Percentiles rank a stretch among this genome's conserved stretches.
Conservation (phyloP, 2,888 invertebrate genomes). For the Phyllotreta cruciferae region DNA sequence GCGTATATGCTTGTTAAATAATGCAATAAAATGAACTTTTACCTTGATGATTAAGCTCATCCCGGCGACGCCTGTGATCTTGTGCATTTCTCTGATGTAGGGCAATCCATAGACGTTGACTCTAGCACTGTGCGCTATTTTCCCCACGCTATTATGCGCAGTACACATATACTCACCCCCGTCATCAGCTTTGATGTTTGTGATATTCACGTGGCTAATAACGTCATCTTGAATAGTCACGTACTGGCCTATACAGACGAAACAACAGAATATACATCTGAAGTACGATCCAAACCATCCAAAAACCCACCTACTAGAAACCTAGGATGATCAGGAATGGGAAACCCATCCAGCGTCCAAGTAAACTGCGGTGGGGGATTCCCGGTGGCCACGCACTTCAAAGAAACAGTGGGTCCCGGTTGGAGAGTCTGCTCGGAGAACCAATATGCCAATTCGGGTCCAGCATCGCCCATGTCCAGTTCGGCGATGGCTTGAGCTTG, state of each 20-base stretch:
- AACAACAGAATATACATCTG: background rate
- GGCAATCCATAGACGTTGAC: conserved; percentile 90
- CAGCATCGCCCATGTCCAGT: conserved; percentile 83
- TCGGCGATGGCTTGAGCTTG: conserved; percentile 85
- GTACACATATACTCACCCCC: conserved; percentile 89
- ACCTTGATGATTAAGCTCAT: conserved; percentile 79
- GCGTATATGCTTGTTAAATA: background rate
- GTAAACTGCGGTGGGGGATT: conserved; percentile 92
- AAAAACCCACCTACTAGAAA: conserved; percentile 72
- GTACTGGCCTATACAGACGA: conserved; percentile 69
- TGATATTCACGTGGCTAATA: conserved; percentile 91
- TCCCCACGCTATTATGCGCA: conserved; percentile 83
- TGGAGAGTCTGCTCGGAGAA: conserved; percentile 92
- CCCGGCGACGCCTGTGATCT: conserved; percentile 86
- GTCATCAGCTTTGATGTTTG: conserved; percentile 86
- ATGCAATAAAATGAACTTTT: conserved; percentile 10
- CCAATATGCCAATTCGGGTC: conserved; percentile 88
- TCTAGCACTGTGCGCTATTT: conserved; percentile 80
- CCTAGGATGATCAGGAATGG: conserved; percentile 67
- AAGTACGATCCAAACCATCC: background rate
- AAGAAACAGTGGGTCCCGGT: conserved; percentile 88
- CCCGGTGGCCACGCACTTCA: conserved; percentile 94
- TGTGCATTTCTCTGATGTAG: conserved; percentile 86
- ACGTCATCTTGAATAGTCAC: conserved; percentile 92
- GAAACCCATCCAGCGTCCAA: conserved; percentile 90